Evolutionary conservation across 2,888 invertebrate species (phyloP), one percentile per base, ranked within the genome.

Genomic region (Catocala nupta): DNA sequence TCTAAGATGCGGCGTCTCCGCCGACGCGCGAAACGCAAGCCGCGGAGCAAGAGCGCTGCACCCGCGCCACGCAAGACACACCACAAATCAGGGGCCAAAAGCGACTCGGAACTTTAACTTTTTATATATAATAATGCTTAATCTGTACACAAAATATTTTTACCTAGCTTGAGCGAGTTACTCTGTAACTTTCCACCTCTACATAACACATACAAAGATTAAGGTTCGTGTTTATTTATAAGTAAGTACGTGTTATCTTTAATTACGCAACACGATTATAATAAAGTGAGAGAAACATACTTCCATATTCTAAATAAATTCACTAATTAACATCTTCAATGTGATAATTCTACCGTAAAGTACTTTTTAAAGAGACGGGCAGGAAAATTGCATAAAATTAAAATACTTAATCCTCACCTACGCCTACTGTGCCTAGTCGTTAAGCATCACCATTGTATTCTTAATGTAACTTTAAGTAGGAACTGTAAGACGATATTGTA

Each of bases 41-140:
- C 87, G 7, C 87, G 94, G 61, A 93, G 91, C 77, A 93, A 91
- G 65, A 93, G 94, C 73, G 92, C 92, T 10, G 92, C 90, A 5
- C 93, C 91, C 1, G 80, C 85, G 42, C 80, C 79, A 12, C 81
- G 80, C 12, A 90, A 87, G 34, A 75, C 80, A 0, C 81, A 76
- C 75, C 79, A 33, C 64, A 95, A 94, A 65, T 82, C 89, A 0
- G 90, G 91, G 8, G 88, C 93, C 7, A 94, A 89, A 69, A 94
- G 94, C 70, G 94, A 94, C 72, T 93, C 94, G 0, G 93, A 94
- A 81, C 78, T 92, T 12, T 90, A 86, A 81, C 39, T 2, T 52
- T 50, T 42, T 57, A 44, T 39, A 13, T 25, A 34, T n/a, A 44
- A 1, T 25, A 34, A 12, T 44, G 36, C 50, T 34, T 36, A 55